Conservation (phyloP, 2,797 vertebrate genomes). For the Tauraco hartlaubi region DNA sequence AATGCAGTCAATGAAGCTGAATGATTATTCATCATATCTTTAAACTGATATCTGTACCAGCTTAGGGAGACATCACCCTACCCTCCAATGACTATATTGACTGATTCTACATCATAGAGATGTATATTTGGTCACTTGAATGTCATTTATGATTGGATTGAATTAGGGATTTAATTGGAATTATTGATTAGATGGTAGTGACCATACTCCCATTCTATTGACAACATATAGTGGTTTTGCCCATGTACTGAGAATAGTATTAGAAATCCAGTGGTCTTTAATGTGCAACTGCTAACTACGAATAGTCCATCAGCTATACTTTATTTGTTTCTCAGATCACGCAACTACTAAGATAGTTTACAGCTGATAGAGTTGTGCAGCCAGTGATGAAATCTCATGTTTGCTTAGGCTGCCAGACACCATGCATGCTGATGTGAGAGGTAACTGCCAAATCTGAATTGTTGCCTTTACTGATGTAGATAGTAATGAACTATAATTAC, state of each 20-base stretch:
- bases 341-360: not conserved
- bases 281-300: not conserved
- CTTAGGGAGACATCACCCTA: not conserved
- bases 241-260: not conserved
- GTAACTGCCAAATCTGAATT: slow-evolving; percentile 52
- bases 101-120: rapidly evolving
- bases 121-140: not conserved
- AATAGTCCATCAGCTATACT: not conserved
- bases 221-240: not conserved
- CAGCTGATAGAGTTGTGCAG: not conserved
- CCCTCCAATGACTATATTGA: rapidly evolving
- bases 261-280: not conserved
- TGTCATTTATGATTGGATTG: not conserved
- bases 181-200: not conserved
- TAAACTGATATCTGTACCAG: not conserved
- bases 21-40: not conserved
- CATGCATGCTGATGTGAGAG: not conserved
- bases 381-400: not conserved
- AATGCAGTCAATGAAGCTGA: not conserved
- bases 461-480: slow-evolving; percentile 51
- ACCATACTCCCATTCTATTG: not conserved
- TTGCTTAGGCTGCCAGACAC: slow-evolving; percentile 5
- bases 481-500: slow-evolving; percentile 62
- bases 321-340: not conserved
- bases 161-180: not conserved